A percentile compares a stretch with the other conserved stretches of the same genome.
phyloP scores from a whole-genome alignment of 2,113 vertebrate genomes.

The Todiramphus chloris region DNA sequence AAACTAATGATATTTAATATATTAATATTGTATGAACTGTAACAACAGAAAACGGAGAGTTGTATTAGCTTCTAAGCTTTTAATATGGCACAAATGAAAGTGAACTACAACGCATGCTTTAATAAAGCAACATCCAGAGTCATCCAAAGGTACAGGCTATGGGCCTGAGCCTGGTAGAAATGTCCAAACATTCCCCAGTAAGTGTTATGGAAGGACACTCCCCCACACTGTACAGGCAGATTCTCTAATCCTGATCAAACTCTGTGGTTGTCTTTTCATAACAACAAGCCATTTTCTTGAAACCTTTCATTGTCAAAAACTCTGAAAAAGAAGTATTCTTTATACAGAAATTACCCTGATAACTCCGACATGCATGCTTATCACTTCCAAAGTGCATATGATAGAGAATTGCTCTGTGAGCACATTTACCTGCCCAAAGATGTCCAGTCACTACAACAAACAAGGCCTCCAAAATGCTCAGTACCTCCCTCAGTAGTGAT shows the following conservation, averaged over 20 bases:
- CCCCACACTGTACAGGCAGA: background rate
- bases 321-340: background rate
- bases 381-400: background rate
- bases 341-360: background rate
- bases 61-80: conserved; percentile 30
- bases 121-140: background rate
- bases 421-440: background rate
- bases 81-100: conserved; percentile 54
- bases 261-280: background rate
- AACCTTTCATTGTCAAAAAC: background rate
- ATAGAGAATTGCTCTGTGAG: background rate
- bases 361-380: background rate
- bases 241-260: background rate
- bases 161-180: background rate
- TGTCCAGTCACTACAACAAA: background rate
- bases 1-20: conserved; percentile 70
- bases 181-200: background rate
- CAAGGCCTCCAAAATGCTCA: background rate
- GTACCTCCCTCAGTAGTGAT: background rate
- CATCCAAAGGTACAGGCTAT: background rate
- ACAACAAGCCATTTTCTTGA: background rate
- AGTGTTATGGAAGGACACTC: background rate
- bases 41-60: conserved; percentile 56
- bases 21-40: conserved; percentile 64
- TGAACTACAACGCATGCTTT: background rate